Evolutionary conservation across 2,797 vertebrate genomes (phyloP).

Genomic region (Leontopithecus rosalia): DNA sequence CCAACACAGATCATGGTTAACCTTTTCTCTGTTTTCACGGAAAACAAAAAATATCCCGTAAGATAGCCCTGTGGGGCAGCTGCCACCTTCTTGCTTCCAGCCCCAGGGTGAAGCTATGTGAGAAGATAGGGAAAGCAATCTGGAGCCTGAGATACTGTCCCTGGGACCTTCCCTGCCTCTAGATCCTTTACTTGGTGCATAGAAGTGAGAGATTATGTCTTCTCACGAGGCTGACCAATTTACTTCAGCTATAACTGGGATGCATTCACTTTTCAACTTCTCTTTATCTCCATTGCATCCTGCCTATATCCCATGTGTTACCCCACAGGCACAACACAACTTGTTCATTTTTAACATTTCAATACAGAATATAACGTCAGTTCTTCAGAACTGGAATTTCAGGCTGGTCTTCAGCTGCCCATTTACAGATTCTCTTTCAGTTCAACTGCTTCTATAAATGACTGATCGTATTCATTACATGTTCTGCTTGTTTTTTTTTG

Average conservation of each 20-base stretch:
- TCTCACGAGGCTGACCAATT: background rate
- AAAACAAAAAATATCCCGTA: background rate
- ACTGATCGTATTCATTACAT: background rate
- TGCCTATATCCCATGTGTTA: background rate
- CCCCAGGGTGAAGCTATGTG: background rate
- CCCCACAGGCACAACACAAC: background rate
- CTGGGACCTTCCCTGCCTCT: background rate
- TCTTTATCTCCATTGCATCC: background rate
- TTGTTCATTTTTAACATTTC: background rate
- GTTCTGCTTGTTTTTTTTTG: background rate
- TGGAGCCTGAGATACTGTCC: background rate
- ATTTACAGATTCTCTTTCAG: background rate
- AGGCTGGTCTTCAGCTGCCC: background rate
- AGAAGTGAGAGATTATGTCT: background rate
- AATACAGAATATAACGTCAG: background rate
- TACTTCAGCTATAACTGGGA: background rate
- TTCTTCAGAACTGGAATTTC: background rate
- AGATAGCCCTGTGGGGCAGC: background rate
- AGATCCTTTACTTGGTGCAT: background rate
- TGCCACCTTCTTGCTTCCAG: background rate
- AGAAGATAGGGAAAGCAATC: background rate
- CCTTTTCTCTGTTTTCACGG: background rate
- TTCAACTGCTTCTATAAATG: background rate
- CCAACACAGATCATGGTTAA: background rate
- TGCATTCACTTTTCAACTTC: background rate